Conservation (phyloP, 2,113 vertebrate genomes). For the Albula goreensis region DNA sequence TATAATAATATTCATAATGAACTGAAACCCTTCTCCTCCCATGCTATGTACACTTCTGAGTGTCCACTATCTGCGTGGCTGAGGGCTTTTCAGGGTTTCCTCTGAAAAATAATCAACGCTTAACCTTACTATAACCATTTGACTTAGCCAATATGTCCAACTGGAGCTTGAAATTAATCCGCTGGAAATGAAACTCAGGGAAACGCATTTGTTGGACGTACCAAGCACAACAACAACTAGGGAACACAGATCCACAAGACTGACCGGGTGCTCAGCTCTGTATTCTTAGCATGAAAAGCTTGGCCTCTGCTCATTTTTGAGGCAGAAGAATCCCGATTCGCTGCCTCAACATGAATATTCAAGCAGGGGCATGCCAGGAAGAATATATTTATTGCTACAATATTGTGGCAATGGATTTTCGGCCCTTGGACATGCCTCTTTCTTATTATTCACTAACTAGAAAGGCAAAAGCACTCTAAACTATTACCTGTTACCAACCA, state of each 20-base stretch:
- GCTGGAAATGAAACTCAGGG: constrained; percentile 32
- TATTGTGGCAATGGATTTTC: not conserved
- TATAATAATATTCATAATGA: not conserved
- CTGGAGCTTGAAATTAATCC: constrained; percentile 27
- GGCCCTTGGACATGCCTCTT: not conserved
- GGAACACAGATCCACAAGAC: not conserved
- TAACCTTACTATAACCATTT: constrained; percentile 39
- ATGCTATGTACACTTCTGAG: not conserved
- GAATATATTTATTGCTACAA: too few relatives aligned
- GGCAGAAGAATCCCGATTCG: not conserved
- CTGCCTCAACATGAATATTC: not conserved
- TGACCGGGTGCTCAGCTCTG: not conserved
- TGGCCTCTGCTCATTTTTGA: not conserved
- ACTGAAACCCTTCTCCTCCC: not conserved
- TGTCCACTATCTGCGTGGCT: not conserved
- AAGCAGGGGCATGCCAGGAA: too few relatives aligned
- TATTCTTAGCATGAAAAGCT: not conserved
- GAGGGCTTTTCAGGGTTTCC: constrained; percentile 2
- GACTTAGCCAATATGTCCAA: constrained; percentile 28
- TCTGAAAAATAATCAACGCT: not conserved
- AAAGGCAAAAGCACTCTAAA: not conserved
- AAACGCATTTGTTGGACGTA: constrained; percentile 29
- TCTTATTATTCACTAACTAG: not conserved
- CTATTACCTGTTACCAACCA: not conserved
- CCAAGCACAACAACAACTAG: constrained; percentile 30